Base-by-base conservation (phyloP, 1,140 invertebrate genomes). In the Drosophila cardini region DNA sequence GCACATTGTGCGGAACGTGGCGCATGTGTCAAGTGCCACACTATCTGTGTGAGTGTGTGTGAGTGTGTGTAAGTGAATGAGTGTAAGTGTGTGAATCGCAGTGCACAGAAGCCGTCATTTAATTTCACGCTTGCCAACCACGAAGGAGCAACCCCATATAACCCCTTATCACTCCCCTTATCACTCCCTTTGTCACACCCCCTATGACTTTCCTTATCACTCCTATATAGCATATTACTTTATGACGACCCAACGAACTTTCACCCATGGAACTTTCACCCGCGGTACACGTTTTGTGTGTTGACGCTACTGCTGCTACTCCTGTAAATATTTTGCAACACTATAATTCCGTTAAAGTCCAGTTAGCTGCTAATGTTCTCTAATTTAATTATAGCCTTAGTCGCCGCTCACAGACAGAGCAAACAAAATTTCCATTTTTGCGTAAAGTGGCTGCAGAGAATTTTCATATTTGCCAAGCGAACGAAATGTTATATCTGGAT, bases 301-400 rank as follows among this genome's bases (percentile, higher is more conserved):
- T 53, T 70, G 56, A 34, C 46, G 53, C 30, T 67, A 13, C 55
- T 55, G 63, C 21, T 26, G 21, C 4, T 21, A 21, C 21, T 21
- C 21, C 21, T 53, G 71, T 56, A 62, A 61, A 73, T 73, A 73
- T 73, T 69, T 60, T 68, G 71, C 64, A 73, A 42, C 64, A 62
- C 61, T 72, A 57, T 75, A 71, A 77, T 69, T 72, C 43, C 48
- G 64, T 78, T 85, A 78, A 69, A 74, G 82, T 68, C 52, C 80
- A 65, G 80, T 72, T 84, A 71, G 69, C 43, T 65, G 82, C 70
- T 72, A 85, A 80, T 86, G 78, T 65, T 85, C 76, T 78, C 53
- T 65, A 78, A 78, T 85, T 81, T 67, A 74, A 78, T 76, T 85
- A 75, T 42, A 63, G 53, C 40, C 60, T 18, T 13, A 74, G 42